Evolutionary conservation across 2,797 vertebrate species (phyloP).

Genomic region (Oceanodroma leucorhoa): DNA sequence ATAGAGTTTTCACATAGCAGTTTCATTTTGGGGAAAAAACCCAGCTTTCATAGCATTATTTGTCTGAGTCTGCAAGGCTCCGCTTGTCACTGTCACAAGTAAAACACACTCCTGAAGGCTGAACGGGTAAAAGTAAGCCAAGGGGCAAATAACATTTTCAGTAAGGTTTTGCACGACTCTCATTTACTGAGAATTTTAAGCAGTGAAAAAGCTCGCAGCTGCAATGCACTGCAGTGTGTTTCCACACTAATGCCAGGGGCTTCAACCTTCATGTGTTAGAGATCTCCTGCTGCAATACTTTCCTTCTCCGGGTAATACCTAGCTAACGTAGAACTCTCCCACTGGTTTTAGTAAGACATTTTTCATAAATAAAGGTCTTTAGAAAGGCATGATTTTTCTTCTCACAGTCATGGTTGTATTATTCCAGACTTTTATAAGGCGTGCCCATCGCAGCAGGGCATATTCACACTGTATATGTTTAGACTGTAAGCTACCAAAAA

Average conservation of each 20-base stretch:
- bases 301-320: neutral
- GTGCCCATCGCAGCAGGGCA: accelerated
- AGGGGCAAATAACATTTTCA: neutral
- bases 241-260: neutral
- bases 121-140: neutral
- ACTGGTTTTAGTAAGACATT: neutral
- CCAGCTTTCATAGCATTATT: neutral
- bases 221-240: neutral
- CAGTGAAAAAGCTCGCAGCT: neutral
- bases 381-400: neutral
- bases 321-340: neutral
- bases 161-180: neutral
- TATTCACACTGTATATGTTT: neutral
- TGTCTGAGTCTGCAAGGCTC: neutral
- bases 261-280: neutral
- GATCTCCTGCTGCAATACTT: neutral
- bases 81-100: neutral
- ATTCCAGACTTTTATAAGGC: neutral
- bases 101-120: neutral
- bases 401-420: neutral
- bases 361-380: neutral
- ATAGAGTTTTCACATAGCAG: neutral
- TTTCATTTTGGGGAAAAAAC: neutral
- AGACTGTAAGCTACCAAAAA: neutral
- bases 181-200: neutral